Conservation (phyloP, 2,888 invertebrate species). For the Hirtodrosophila confusa region DNA sequence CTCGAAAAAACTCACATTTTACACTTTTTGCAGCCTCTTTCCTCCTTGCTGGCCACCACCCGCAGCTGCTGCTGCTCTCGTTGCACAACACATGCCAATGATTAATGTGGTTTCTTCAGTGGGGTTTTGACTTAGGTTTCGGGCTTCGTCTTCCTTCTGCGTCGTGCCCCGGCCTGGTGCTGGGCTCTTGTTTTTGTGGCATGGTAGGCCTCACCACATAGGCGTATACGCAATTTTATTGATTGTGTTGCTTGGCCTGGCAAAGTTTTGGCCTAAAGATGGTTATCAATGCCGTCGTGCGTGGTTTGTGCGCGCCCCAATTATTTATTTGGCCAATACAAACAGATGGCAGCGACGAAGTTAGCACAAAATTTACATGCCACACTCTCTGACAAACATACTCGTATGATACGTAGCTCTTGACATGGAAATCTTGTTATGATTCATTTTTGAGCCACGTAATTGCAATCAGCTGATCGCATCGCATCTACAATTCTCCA, state of each 20-base stretch:
- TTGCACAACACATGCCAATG: conserved; percentile 58
- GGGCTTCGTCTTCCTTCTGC: not conserved
- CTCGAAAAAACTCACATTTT: conserved; percentile 17
- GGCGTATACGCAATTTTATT: conserved; percentile 65
- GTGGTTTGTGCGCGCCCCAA: conserved; percentile 30
- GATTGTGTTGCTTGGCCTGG: conserved; percentile 31
- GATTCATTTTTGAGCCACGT: no score
- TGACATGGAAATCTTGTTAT: no score
- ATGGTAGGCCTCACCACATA: conserved; percentile 24
- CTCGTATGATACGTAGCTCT: no score
- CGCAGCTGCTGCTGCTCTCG: conserved; percentile 17
- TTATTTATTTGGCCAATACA: conserved; percentile 55
- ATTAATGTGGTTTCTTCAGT: conserved; percentile 66
- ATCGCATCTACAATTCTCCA: no score
- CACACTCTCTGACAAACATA: not conserved
- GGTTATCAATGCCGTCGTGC: conserved; percentile 40
- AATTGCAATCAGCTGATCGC: no score
- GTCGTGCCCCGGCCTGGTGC: conserved; percentile 1
- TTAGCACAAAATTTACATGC: conserved; percentile 11
- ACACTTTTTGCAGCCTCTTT: conserved; percentile 20
- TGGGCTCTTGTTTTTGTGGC: conserved; percentile 23
- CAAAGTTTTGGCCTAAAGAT: conserved; percentile 28
- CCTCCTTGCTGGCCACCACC: not conserved
- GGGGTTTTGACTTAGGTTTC: conserved; percentile 35
- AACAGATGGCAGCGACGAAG: conserved; percentile 29